Evolutionary conservation across 2,888 invertebrate genomes (phyloP).

Genomic region (Mactromeris polynyma): DNA sequence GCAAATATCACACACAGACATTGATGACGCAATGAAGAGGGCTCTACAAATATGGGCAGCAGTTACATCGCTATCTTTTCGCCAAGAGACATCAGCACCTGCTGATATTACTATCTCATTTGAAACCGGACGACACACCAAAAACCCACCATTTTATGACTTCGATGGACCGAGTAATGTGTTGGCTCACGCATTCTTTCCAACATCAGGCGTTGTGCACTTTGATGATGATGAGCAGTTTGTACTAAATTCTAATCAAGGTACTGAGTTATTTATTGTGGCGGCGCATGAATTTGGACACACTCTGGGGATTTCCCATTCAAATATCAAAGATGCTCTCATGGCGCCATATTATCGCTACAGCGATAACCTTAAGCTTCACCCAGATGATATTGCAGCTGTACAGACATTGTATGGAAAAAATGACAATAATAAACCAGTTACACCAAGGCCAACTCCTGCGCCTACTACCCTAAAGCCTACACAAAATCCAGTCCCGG

Average conservation of each 20-base stretch:
- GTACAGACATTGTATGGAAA: constrained; percentile 55
- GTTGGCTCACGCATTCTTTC: constrained; percentile 68
- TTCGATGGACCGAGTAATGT: constrained; percentile 61
- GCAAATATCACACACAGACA: constrained; percentile 23
- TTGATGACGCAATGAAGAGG: constrained; percentile 61
- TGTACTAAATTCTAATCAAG: constrained; percentile 33
- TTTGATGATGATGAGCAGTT: constrained; percentile 69
- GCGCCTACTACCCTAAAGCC: constrained; percentile 13
- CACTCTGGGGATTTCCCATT: constrained; percentile 66
- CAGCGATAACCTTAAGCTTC: constrained; percentile 45
- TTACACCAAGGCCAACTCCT: constrained; percentile 41
- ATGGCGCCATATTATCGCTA: constrained; percentile 69
- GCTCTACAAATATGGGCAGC: constrained; percentile 62
- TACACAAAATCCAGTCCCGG: constrained; percentile 24
- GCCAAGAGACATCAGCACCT: not conserved
- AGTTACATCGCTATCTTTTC: constrained; percentile 45
- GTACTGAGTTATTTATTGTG: constrained; percentile 65
- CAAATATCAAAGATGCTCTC: constrained; percentile 54
- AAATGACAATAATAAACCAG: not conserved
- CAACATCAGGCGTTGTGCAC: constrained; percentile 57
- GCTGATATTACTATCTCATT: constrained; percentile 62
- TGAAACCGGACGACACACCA: constrained; percentile 37
- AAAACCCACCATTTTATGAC: constrained; percentile 50
- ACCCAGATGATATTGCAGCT: constrained; percentile 61
- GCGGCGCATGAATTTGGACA: constrained; percentile 70